A percentile compares a stretch with the other conserved stretches of the same genome.
Conservation (phyloP, 1,140 invertebrate genomes). For the Camponotus vicinus region DNA sequence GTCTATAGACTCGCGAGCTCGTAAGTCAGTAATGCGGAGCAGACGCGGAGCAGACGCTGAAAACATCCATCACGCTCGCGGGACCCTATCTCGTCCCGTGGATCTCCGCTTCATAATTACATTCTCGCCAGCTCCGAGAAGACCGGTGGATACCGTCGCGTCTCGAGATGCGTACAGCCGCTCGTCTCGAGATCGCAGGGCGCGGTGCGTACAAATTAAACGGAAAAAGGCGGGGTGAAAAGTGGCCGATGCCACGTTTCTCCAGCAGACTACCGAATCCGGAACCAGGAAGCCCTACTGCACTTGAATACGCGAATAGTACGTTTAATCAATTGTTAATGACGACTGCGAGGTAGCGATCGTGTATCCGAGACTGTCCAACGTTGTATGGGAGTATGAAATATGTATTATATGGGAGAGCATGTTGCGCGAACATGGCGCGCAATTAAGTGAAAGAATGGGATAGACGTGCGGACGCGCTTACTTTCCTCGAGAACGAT, state of each 20-base stretch:
- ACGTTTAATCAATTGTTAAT: slow-evolving; percentile 22
- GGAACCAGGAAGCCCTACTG: too few species aligned
- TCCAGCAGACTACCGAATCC: too few species aligned
- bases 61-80: slow-evolving; percentile 86
- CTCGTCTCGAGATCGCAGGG: slow-evolving; percentile 30
- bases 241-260: too few species aligned
- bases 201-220: slow-evolving; percentile 67
- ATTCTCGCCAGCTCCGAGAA: slow-evolving; percentile 79
- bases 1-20: slow-evolving; percentile 74
- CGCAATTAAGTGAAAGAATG: slow-evolving; percentile 71
- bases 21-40: slow-evolving; percentile 84
- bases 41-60: slow-evolving; percentile 86
- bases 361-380: not conserved
- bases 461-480: slow-evolving; percentile 46
- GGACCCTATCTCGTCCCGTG: slow-evolving; percentile 83
- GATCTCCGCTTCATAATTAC: slow-evolving; percentile 86
- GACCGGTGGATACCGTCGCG: slow-evolving; percentile 23
- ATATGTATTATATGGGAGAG: not conserved
- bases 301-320: not conserved
- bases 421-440: slow-evolving; percentile 38
- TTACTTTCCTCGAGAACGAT: slow-evolving; percentile 55
- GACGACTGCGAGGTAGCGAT: not conserved
- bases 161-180: slow-evolving; percentile 22
- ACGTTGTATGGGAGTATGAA: slow-evolving; percentile 26
- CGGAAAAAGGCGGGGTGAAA: slow-evolving; percentile 49